These are phyloP conservation scores for Zaprionus lineosus DNA, from an alignment of 2,888 invertebrate genomes.

Conservation along the genomic window DNA sequence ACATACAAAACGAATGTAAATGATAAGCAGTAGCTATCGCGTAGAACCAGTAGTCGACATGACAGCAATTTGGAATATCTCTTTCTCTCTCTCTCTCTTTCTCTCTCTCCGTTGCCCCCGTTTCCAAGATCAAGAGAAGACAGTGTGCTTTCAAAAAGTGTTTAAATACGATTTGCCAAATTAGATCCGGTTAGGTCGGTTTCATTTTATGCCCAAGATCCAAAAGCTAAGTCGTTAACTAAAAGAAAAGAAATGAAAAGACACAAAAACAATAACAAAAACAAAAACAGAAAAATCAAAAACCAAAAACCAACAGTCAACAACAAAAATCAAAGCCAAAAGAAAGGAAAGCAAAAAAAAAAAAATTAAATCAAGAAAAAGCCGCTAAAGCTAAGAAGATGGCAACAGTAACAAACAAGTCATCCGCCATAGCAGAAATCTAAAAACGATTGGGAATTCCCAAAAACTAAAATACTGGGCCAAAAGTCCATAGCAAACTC, in stretches of 20 bases:
- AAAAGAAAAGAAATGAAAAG: conserved; percentile 22
- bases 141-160: conserved; percentile 39
- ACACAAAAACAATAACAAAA: conserved; percentile 1
- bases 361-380: conserved; percentile 40
- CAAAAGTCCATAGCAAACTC: conserved; percentile 59
- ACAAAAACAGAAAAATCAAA: conserved; percentile 5
- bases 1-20: conserved; percentile 37
- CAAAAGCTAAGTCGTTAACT: conserved; percentile 26
- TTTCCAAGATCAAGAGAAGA: not conserved
- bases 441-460: conserved; percentile 60
- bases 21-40: conserved; percentile 41
- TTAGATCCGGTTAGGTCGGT: conserved; percentile 69
- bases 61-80: conserved; percentile 23
- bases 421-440: conserved; percentile 48
- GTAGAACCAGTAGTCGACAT: conserved; percentile 70
- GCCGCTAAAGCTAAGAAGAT: conserved; percentile 47
- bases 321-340: conserved; percentile 9
- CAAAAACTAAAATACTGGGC: conserved; percentile 63
- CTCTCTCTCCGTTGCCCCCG: conserved; percentile 3
- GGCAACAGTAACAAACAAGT: conserved; percentile 31
- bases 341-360: conserved; percentile 22
- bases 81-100: conserved; percentile 20
- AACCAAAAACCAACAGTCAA: not conserved
- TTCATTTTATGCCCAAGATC: conserved; percentile 40
- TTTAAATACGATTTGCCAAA: conserved; percentile 35